phyloP scores from a whole-genome alignment of 2,797 vertebrate genomes.

The Acipenser oxyrinchus region DNA sequence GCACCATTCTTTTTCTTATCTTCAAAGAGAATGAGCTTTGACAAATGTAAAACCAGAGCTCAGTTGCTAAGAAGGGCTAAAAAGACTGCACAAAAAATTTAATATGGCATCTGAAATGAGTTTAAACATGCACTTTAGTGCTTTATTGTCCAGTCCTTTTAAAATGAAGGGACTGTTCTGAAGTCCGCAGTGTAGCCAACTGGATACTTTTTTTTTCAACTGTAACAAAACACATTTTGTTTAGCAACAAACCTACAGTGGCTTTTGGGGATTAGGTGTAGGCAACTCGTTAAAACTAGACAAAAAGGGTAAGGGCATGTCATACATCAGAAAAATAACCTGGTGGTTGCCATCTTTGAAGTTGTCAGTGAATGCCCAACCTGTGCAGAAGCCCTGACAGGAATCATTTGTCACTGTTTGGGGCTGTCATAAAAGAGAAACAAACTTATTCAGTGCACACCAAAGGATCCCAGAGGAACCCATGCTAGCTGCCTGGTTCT shows the following conservation, averaged over 20 bases:
- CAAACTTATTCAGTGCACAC: conserved; percentile 17
- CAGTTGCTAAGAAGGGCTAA: conserved; percentile 11
- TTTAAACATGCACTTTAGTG: too few relatives aligned
- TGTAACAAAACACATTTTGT: too few relatives aligned
- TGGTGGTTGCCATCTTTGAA: neutral
- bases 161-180: neutral
- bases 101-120: conserved; percentile 21
- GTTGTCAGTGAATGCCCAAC: conserved; percentile 15
- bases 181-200: conserved; percentile 2
- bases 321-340: too few relatives aligned
- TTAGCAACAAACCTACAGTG: too few relatives aligned
- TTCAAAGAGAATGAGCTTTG: conserved; percentile 18
- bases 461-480: neutral
- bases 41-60: conserved; percentile 19
- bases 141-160: too few relatives aligned
- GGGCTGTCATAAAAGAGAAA: conserved; percentile 21
- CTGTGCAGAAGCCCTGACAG: conserved; percentile 11
- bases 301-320: too few relatives aligned
- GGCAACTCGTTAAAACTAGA: too few relatives aligned
- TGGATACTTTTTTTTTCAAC: too few relatives aligned
- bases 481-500: conserved; percentile 4
- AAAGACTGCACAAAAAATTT: conserved; percentile 17
- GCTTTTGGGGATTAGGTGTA: too few relatives aligned
- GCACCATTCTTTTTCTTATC: conserved; percentile 2
- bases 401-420: conserved; percentile 21